Percentiles rank a stretch among this genome's conserved stretches.
Conservation (phyloP, 1,140 invertebrate species). For the Mamestra configurata region DNA sequence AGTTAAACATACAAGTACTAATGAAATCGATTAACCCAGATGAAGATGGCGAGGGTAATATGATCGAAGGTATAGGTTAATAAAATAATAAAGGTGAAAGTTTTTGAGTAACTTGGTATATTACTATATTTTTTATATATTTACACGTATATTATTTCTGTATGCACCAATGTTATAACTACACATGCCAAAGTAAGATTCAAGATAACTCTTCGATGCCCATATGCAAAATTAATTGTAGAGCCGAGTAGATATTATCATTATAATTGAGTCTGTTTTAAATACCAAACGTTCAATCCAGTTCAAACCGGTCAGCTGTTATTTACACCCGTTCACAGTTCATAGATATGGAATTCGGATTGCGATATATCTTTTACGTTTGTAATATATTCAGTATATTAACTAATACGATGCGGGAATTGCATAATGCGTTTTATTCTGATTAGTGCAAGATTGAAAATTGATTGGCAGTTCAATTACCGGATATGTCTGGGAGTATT, state of each 20-base stretch:
- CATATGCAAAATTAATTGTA: background rate
- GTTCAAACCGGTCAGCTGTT: constrained; percentile 33
- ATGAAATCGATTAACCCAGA: too few relatives aligned
- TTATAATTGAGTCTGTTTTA: constrained; percentile 33
- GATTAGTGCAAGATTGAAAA: background rate
- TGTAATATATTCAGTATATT: constrained; percentile 13
- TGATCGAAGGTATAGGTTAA: too few relatives aligned
- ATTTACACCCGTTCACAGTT: constrained; percentile 26
- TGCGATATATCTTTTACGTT: constrained; percentile 17
- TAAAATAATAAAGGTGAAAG: too few relatives aligned
- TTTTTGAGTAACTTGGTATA: too few relatives aligned
- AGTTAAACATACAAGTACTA: too few relatives aligned
- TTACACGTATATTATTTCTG: too few relatives aligned
- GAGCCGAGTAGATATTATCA: background rate
- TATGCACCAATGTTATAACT: too few relatives aligned
- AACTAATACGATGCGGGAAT: background rate
- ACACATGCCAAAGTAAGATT: background rate
- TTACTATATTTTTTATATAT: too few relatives aligned
- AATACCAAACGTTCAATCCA: constrained; percentile 5
- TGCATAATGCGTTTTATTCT: constrained; percentile 12
- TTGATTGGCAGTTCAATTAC: background rate
- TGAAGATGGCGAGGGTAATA: too few relatives aligned
- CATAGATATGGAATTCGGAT: constrained; percentile 38
- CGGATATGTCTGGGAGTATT: background rate
- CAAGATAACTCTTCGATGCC: background rate